Base-by-base conservation (phyloP, 2,797 vertebrate species). In the Ptychadena robeensis region DNA sequence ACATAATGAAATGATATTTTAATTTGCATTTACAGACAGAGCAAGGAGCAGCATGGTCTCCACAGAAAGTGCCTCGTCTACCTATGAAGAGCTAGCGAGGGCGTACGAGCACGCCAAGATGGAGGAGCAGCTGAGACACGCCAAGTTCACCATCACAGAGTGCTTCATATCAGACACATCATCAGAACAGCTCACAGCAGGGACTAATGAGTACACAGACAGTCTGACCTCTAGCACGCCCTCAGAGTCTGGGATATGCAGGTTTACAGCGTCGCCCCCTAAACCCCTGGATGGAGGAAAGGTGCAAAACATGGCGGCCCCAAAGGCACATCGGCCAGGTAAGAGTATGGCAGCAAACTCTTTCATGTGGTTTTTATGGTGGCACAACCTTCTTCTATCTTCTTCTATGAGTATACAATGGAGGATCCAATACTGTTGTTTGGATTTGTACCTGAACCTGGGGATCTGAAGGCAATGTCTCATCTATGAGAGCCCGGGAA, bases 131-230 rank as follows among this genome's bases (percentile, higher is more conserved):
- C 94, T 99, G 88, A 93, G 97, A 70, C 97, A 99, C 0, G 98
- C 98, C 90, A 99, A 99, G 94, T 99, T 99, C 95, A 99, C 97
- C 91, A 98, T 99, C 93, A 99, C 98, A 0, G 98, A 99, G 88
- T 99, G 98, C 95, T 99, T 99, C 95, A 98, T 99, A 88, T 99
- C 98, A 1, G 98, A 99, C 94, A 99, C 98, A 0, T 99, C 98
- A 0, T 99, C 97, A 0, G 98, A 98, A 87, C 98, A 99, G 93
- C 94, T 99, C 93, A 99, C 97, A 67, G 97, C 98, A 87, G 98
- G 97, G 93, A 98, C 98, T 91, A 99, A 99, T 7, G 98, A 99
- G 89, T 99, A 99, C 94, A 98, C 97, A 2, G 97, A 98, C 95
- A 99, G 98, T 89, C 91, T 99, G 90, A 96, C 98, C 85, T 99